Base-by-base conservation (phyloP, 2,797 vertebrate species). In the Enteromius viviparus region DNA sequence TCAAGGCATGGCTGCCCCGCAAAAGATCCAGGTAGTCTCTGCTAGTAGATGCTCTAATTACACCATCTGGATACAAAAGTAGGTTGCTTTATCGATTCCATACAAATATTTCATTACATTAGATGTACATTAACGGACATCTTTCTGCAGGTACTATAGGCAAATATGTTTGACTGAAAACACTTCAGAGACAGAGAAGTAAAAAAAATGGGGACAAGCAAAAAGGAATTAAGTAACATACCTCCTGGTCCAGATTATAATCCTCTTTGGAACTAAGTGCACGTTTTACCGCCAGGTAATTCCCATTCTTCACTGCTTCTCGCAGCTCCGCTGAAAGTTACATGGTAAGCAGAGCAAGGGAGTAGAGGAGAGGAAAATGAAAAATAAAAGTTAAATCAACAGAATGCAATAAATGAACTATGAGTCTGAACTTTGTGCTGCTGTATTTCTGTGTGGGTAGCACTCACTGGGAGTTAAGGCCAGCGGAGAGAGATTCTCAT, bases 201-300 rank as follows among this genome's bases (percentile, higher is more conserved):
- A 21, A 47, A 60, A 12, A 75, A 19, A 55, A 78, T 12, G 40
- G 15, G 42, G n/a, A 23, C 58, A n/a, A 72, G 21, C 49, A n/a
- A 12, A 45, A 26, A 15, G 37, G 21, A 60, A 26, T 66, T 29
- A 55, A 15, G 19, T 1, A 45, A 12, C 91, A 15, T 94, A 98
- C 98, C 97, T 99, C 98, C 90, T 99, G 98, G 86, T 99, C 97
- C 87, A 99, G 93, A 91, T 98, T 97, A 91, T 99, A 99, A 9
- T 98, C 94, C 87, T 97, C 96, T 76, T 95, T 96, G 84, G 98
- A 99, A 92, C 96, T 96, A 83, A 99, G 96, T 0, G 98, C 98
- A 90, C 96, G 90, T 92, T 98, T 99, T 37, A 98, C 98, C 45
- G 96, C 94, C 94, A 97, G 91, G 88, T 99, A 99, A 90, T 99